Conservation (phyloP, 2,797 vertebrate species). For the Alca torda region DNA sequence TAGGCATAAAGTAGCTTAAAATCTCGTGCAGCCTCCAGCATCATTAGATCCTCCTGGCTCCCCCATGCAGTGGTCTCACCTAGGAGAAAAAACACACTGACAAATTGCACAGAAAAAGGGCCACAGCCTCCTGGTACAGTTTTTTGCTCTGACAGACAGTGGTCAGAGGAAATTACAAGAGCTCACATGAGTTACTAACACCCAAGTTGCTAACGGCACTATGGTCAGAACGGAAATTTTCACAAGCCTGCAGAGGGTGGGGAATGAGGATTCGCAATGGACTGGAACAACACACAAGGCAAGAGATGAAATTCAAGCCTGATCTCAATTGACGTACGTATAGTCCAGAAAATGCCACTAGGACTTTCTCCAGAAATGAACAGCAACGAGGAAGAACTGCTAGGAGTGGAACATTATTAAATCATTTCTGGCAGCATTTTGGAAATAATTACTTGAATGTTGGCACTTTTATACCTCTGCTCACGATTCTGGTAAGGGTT, state of each 20-base stretch:
- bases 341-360: neutral
- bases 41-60: neutral
- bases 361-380: constrained; percentile 32
- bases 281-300: neutral
- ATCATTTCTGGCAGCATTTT: constrained; percentile 47
- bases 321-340: neutral
- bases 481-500: neutral
- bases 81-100: neutral
- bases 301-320: constrained; percentile 36
- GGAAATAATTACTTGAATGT: constrained; percentile 43
- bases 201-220: neutral
- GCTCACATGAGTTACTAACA: neutral
- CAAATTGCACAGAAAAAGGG: neutral
- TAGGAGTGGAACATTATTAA: constrained; percentile 19
- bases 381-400: neutral
- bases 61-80: neutral
- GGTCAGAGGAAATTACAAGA: constrained; percentile 28
- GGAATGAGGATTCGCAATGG: neutral
- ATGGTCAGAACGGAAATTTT: neutral
- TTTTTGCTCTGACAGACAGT: neutral
- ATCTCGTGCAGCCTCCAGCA: neutral
- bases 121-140: neutral
- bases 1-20: neutral
- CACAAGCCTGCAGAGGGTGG: neutral
- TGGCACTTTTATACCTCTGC: constrained; percentile 20